These are phyloP conservation scores for Phaethon lepturus DNA, from an alignment of 2,113 vertebrate species.

Conservation along the genomic window DNA sequence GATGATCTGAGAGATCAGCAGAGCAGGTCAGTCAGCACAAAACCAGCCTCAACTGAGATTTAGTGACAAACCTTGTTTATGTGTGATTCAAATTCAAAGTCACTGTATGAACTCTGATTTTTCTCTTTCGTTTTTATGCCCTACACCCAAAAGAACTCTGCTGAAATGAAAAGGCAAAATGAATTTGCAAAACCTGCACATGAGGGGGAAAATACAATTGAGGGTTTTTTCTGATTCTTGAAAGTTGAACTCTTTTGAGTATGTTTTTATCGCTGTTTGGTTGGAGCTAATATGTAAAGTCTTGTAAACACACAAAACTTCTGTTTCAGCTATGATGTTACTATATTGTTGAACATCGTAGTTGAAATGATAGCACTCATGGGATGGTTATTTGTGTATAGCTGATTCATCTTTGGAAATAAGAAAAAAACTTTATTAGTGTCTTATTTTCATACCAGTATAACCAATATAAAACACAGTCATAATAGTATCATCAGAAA, in stretches of 20 bases:
- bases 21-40: neutral
- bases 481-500: neutral
- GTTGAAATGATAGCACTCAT: neutral
- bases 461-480: neutral
- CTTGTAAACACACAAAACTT: neutral
- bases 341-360: neutral
- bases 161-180: neutral
- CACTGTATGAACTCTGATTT: neutral
- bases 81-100: neutral
- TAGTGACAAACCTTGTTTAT: neutral
- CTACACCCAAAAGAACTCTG: neutral
- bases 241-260: neutral
- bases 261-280: neutral
- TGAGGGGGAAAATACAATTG: rapidly evolving
- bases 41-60: neutral
- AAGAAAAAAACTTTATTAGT: neutral
- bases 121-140: neutral
- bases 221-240: neutral
- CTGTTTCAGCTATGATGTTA: neutral
- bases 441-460: neutral
- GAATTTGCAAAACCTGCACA: neutral
- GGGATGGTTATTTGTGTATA: neutral
- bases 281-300: neutral
- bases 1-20: neutral
- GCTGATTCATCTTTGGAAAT: neutral